Percentiles rank a stretch among this genome's conserved stretches.
phyloP scores from a whole-genome alignment of 2,797 vertebrate species.

The Antrozous pallidus region DNA sequence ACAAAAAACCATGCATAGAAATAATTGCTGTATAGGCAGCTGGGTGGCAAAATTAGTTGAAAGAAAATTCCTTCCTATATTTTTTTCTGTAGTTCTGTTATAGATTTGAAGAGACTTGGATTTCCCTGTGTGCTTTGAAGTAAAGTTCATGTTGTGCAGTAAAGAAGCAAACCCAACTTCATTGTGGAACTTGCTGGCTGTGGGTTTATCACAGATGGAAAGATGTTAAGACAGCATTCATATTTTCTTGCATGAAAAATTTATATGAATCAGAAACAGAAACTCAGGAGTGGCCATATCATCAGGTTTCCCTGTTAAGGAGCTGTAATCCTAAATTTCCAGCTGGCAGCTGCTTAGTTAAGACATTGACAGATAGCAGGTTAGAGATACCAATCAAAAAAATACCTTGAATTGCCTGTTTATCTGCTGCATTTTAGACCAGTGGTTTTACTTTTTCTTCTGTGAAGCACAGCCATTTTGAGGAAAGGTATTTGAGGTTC shows the following conservation, averaged over 20 bases:
- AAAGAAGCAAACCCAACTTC: conserved; percentile 19
- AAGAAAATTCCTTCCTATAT: neutral
- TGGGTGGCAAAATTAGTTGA: conserved; percentile 39
- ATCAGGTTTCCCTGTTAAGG: conserved; percentile 13
- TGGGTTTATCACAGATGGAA: conserved; percentile 24
- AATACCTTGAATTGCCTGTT: neutral
- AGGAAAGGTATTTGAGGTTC: conserved; percentile 2
- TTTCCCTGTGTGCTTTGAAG: conserved; percentile 36
- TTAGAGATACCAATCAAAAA: conserved; percentile 17
- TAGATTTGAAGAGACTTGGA: conserved; percentile 29
- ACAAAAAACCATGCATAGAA: conserved; percentile 31
- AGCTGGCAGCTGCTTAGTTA: conserved; percentile 4
- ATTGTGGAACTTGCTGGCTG: conserved; percentile 1
- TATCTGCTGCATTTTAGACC: neutral
- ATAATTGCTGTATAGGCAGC: neutral
- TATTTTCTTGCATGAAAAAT: neutral
- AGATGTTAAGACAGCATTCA: conserved; percentile 31
- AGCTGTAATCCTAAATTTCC: neutral
- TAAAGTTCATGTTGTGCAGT: neutral
- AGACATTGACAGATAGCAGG: neutral
- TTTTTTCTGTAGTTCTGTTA: conserved; percentile 28
- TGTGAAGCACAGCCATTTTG: neutral
- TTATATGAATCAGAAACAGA: conserved; percentile 22
- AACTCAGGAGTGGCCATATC: neutral
- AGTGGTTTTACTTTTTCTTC: neutral